A percentile compares a stretch with the other conserved stretches of the same genome.
These are phyloP conservation scores for Ceuthmochares aereus DNA, from an alignment of 2,113 vertebrate genomes.

Conservation along the genomic window DNA sequence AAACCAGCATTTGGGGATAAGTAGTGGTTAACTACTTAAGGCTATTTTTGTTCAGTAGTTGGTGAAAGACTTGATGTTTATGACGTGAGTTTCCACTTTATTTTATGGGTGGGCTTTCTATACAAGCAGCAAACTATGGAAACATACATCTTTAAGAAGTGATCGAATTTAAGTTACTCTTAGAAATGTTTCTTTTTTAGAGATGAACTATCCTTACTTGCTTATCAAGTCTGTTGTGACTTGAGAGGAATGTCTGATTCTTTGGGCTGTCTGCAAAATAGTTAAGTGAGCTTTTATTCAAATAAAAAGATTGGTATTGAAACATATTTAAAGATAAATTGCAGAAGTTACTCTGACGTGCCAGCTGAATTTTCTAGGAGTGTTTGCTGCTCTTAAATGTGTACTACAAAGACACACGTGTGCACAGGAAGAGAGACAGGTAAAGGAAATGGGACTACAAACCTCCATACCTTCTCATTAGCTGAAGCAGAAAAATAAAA, in stretches of 20 bases:
- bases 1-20: neutral
- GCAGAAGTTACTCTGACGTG: neutral
- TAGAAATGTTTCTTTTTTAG: neutral
- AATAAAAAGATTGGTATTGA: neutral
- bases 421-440: neutral
- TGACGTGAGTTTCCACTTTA: neutral
- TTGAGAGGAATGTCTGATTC: neutral
- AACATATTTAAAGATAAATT: constrained; percentile 27
- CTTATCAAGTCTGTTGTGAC: neutral
- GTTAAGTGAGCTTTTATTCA: constrained; percentile 10
- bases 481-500: neutral
- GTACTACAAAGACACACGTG: neutral
- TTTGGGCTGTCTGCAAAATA: neutral
- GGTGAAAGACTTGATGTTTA: neutral
- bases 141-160: neutral
- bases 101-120: neutral
- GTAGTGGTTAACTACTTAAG: neutral
- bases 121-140: neutral
- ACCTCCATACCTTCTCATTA: neutral
- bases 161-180: neutral
- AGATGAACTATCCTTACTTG: neutral
- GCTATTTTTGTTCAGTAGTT: neutral
- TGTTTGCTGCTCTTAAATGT: neutral
- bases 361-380: neutral
- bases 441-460: neutral